phyloP scores from a whole-genome alignment of 2,888 invertebrate species.

The Pantelozetes paolii region DNA sequence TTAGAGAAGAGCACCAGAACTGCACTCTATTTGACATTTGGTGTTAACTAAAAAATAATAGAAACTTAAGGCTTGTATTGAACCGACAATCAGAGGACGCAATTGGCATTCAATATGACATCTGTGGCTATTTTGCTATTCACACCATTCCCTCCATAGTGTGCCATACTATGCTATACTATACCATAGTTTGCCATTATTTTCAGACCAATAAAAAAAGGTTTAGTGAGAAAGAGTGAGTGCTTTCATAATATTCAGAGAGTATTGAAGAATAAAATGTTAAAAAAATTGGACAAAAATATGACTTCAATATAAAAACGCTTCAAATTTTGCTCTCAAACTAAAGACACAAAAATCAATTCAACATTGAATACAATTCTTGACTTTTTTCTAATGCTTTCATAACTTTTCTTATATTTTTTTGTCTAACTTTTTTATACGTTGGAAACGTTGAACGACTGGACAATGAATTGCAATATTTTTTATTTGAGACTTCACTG shows the following conservation, averaged over 20 bases:
- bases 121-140: conserved; percentile 25
- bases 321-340: background rate
- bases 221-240: background rate
- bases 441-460: too few relatives aligned
- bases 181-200: background rate
- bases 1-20: background rate
- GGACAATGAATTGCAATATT: too few relatives aligned
- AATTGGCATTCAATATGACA: conserved; percentile 7
- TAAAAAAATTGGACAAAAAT: background rate
- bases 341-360: background rate
- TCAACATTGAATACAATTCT: background rate
- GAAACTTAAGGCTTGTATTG: background rate
- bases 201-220: conserved; percentile 8
- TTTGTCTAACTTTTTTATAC: too few relatives aligned
- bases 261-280: too few relatives aligned
- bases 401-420: too few relatives aligned
- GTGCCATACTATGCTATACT: too few relatives aligned
- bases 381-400: background rate
- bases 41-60: conserved; percentile 20
- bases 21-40: background rate
- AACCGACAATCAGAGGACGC: background rate
- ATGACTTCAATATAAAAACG: too few relatives aligned
- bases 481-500: background rate
- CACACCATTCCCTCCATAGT: background rate
- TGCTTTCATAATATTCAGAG: too few relatives aligned